Evolutionary conservation across 1,140 invertebrate genomes (phyloP).

Genomic region (Pseudomyrmex dendroicus): DNA sequence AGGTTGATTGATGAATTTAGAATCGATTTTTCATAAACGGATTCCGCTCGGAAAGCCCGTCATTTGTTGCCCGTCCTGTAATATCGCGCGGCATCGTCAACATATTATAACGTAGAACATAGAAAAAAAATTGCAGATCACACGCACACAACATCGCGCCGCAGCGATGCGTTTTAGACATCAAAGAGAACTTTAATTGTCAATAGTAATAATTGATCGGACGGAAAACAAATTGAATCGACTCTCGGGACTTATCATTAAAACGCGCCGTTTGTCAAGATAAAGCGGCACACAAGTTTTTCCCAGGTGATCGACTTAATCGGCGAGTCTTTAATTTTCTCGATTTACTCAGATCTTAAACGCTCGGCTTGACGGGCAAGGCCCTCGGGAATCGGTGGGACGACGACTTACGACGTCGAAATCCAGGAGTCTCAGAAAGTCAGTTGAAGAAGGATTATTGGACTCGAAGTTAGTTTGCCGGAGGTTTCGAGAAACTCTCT

Average conservation of each 20-base stretch:
- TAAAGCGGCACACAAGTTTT: neutral
- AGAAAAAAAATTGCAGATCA: neutral
- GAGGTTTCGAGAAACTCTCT: neutral
- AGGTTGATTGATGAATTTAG: slow-evolving; percentile 33
- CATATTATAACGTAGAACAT: too few species aligned
- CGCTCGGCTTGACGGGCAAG: slow-evolving; percentile 14
- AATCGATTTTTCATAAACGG: slow-evolving; percentile 17
- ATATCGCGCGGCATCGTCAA: neutral
- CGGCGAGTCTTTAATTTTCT: slow-evolving; percentile 57
- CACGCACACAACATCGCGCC: too few species aligned
- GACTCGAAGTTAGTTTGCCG: slow-evolving; percentile 15
- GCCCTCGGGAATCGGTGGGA: slow-evolving; percentile 30
- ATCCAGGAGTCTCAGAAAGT: slow-evolving; percentile 23
- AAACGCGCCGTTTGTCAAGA: slow-evolving; percentile 24
- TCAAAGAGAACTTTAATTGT: neutral
- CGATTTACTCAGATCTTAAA: slow-evolving; percentile 47
- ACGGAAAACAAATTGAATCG: neutral
- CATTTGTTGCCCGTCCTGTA: neutral
- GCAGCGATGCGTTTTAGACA: too few species aligned
- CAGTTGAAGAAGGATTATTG: slow-evolving; percentile 27
- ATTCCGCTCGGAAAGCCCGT: neutral
- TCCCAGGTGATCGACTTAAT: slow-evolving; percentile 42
- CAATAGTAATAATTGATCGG: neutral
- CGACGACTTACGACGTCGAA: slow-evolving; percentile 47
- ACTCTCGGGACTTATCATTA: slow-evolving; percentile 11